Conservation (phyloP, 2,797 vertebrate species). For the Sebastes ruberrimus region DNA sequence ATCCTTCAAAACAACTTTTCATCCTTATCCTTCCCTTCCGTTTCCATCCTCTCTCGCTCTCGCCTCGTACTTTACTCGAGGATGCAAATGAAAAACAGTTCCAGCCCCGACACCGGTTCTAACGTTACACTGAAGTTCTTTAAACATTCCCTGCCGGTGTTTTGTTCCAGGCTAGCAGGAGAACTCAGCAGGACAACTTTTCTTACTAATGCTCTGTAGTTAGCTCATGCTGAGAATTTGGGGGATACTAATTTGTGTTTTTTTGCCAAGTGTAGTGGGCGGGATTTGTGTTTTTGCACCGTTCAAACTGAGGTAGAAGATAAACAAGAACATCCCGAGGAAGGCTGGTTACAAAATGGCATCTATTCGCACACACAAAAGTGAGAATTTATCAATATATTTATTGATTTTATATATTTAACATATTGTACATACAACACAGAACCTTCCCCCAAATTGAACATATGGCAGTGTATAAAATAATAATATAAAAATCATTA, state of each 20-base stretch:
- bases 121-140: constrained; percentile 50
- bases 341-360: not conserved
- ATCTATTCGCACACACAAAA: not conserved
- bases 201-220: constrained; percentile 36
- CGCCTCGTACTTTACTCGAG: constrained; percentile 5
- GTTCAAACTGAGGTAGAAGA: constrained; percentile 25
- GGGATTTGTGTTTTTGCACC: not conserved
- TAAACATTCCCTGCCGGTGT: constrained; percentile 26
- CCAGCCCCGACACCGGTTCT: not conserved
- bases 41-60: not conserved
- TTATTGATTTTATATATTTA: no score
- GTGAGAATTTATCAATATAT: not conserved
- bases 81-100: constrained; percentile 61
- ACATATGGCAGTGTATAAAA: not conserved
- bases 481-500: not conserved
- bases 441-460: not conserved
- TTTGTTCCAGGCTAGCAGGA: constrained; percentile 37
- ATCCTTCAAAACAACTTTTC: constrained; percentile 54
- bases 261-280: not conserved
- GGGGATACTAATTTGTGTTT: constrained; percentile 35
- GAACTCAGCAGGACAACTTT: constrained; percentile 47
- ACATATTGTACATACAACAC: not conserved
- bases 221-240: constrained; percentile 36
- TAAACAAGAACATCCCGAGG: not conserved
- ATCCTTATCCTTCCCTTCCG: constrained; percentile 17